These are phyloP conservation scores for Ctenoplectra terminalis DNA, from an alignment of 1,140 invertebrate species.

Conservation along the genomic window DNA sequence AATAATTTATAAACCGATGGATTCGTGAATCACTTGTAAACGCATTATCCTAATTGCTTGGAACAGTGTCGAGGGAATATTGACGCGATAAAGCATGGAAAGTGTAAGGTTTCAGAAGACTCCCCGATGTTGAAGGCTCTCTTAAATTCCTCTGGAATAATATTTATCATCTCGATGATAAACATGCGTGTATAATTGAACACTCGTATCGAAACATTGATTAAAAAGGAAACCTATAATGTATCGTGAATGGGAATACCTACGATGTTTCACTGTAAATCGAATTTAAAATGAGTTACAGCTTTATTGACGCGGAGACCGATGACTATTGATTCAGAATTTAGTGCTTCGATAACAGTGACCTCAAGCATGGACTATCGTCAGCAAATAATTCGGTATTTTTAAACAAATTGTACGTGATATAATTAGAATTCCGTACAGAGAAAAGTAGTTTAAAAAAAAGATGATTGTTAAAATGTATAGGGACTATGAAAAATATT, in stretches of 20 bases:
- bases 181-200: neutral
- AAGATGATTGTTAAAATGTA: no score
- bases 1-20: neutral
- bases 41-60: neutral
- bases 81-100: neutral
- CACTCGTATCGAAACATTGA: neutral
- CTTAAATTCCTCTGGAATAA: neutral
- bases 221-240: neutral
- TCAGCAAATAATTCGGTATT: no score
- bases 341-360: neutral
- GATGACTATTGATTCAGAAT: neutral
- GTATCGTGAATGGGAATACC: neutral
- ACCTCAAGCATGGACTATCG: no score
- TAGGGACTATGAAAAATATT: no score
- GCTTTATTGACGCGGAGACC: no score
- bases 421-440: no score
- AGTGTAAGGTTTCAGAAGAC: constrained; percentile 3
- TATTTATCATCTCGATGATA: neutral
- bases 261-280: neutral
- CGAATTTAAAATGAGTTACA: neutral
- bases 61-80: neutral
- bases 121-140: neutral
- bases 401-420: no score
- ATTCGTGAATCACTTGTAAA: neutral
- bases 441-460: no score